Percentiles rank a stretch among this genome's conserved stretches.
Conservation (phyloP, 2,888 invertebrate species). For the Sarcophaga carnaria region DNA sequence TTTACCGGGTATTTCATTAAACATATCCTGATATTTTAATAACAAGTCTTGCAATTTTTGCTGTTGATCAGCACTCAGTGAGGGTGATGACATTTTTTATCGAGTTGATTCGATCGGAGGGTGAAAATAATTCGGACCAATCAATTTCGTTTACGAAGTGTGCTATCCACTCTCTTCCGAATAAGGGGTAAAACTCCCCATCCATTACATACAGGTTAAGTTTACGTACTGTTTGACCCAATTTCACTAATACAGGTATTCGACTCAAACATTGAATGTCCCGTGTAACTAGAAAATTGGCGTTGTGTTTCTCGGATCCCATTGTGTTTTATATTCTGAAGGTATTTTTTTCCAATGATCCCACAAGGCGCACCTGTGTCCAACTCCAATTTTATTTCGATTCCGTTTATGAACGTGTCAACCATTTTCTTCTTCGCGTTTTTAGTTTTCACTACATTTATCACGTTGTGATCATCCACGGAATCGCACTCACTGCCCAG, state of each 20-base stretch:
- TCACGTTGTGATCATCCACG: not conserved
- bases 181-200: not conserved
- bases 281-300: constrained; percentile 20
- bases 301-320: constrained; percentile 14
- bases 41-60: not conserved
- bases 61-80: not conserved
- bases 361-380: constrained; percentile 43
- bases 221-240: not conserved
- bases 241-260: not conserved
- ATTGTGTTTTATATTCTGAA: not conserved
- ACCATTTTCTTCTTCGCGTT: constrained; percentile 12
- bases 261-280: constrained; percentile 26
- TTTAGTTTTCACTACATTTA: constrained; percentile 21
- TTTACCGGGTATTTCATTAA: not conserved
- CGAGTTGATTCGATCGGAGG: not conserved
- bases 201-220: constrained; percentile 32
- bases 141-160: constrained; percentile 19
- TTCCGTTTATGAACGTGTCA: constrained; percentile 33
- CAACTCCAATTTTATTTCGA: constrained; percentile 32
- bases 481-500: constrained; percentile 7
- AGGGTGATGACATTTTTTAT: constrained; percentile 6
- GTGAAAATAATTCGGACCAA: constrained; percentile 18
- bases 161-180: constrained; percentile 14
- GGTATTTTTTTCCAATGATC: not conserved
- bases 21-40: not conserved